Base-by-base conservation (phyloP, 2,113 vertebrate species). In the Percopsis transmontana region DNA sequence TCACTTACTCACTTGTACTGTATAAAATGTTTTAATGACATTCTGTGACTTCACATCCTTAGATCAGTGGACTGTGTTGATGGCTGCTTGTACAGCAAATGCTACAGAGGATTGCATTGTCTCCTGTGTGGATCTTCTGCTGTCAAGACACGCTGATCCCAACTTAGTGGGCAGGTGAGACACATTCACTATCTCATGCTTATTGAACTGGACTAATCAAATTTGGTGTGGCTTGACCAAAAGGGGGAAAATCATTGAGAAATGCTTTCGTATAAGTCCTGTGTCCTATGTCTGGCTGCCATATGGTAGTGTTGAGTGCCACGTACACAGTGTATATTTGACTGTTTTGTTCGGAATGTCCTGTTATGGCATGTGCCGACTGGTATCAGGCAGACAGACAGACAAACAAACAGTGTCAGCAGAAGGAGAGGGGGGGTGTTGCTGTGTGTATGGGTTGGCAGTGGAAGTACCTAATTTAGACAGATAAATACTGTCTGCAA, bases 81-180 rank as follows among this genome's bases (percentile, higher is more conserved):
- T 98, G 95, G 93, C 93, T 76, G 92, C 94, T 14, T 96, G 95
- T 82, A 86, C 85, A 16, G 94, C 96, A 0, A 81, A 69, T 67
- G 91, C 89, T 60, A 81, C 88, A 16, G 95, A 99, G 72, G 94
- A 96, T 58, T 90, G 89, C 61, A 91, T 96, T 47, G 74, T 91
- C 77, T 93, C 89, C 83, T 95, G 96, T 81, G 90, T 96, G 48
- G 95, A 95, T 55, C 89, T 99, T n/a, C 93, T 99, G 20, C 91
- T 99, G 0, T 95, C 96, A 76, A 94, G 96, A 81, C 95, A 96
- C 62, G 94, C 92, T 59, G 92, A 97, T 78, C 94, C 95, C 81
- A 98, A 96, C 82, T 20, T 88, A 62, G 58, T 79, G 74, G 95
- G 94, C 93, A 96, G 93, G 97, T 99, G 92, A 90, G 86, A 52